A percentile compares a stretch with the other conserved stretches of the same genome.
Evolutionary conservation across 2,888 invertebrate genomes (phyloP).

Genomic region (Acanthosepion lycidas): DNA sequence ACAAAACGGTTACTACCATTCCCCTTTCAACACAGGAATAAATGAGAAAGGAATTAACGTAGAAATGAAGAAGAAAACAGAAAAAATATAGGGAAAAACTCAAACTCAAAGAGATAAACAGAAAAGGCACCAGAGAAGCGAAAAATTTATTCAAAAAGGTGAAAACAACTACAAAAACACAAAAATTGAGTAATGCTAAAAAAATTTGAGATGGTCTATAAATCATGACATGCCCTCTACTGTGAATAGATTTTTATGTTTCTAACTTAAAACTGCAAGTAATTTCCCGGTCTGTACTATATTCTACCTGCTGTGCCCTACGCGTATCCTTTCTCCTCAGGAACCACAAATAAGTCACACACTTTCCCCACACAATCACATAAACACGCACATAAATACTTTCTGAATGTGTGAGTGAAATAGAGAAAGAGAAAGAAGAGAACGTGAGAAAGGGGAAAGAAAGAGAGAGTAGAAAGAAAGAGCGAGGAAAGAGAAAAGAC

Average conservation of each 20-base stretch:
- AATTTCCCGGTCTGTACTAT: constrained; percentile 15
- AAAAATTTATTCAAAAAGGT: background rate
- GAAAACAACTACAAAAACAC: background rate
- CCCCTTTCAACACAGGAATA: background rate
- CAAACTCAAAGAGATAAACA: background rate
- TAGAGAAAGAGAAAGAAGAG: background rate
- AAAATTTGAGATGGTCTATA: background rate
- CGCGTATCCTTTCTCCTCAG: background rate
- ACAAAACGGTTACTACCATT: background rate
- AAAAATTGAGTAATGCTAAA: background rate
- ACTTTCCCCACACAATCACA: background rate
- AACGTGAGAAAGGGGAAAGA: background rate
- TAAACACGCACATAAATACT: background rate
- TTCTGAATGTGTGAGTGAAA: background rate
- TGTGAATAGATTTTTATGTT: constrained; percentile 33
- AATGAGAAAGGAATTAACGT: background rate
- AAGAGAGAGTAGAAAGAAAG: background rate
- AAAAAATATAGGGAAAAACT: background rate
- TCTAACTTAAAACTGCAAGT: background rate
- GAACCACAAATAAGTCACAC: background rate
- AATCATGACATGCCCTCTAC: background rate
- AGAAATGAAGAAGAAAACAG: background rate
- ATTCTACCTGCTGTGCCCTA: background rate
- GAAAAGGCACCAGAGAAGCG: background rate
- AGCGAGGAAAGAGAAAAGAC: too few relatives aligned